Base-by-base conservation (phyloP, 2,113 vertebrate genomes). In the Tangachromis dhanisi region DNA sequence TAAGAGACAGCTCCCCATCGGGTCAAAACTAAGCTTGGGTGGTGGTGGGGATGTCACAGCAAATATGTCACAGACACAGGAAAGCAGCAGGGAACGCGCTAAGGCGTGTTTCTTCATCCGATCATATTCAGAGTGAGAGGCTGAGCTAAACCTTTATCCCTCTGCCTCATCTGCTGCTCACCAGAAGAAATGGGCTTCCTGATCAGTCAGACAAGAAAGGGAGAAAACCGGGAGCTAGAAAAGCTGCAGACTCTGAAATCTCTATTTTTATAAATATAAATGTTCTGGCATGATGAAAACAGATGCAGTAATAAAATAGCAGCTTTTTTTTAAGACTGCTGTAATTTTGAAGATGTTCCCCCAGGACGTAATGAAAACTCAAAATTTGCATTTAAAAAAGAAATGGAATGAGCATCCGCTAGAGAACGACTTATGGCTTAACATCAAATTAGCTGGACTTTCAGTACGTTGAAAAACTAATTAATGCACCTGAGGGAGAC, bases 21-120 rank as follows among this genome's bases (percentile, higher is more conserved):
- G 91, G 92, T 94, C 92, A 89, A 83, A 92, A 87, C 83, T 57
- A 78, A 76, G 90, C 49, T 82, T 35, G 26, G 10, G 12, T 79
- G 24, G 79, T 88, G 85, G 89, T 90, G 81, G 49, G 38, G 87
- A 86, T 90, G 94, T 95, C 95, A 92, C 82, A 85, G 83, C 38
- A 92, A 94, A 94, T 95, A 94, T 93, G 92, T 93, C 94, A 93
- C 79, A 89, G 59, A 81, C 73, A 57, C 80, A 81, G 84, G 84
- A 86, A 71, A 94, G 63, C 88, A 91, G 84, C 90, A 86, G 91
- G 83, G 57, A 84, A 54, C 4, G 19, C 80, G 35, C 63, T 12
- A 89, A 92, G 57, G 55, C 57, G 5, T 51, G 84, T 73, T 89
- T 88, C 82, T 26, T 78, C 51, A 68, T 88, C 61, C 24, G 31